These are phyloP conservation scores for Mythimna albipuncta DNA, from an alignment of 2,888 invertebrate species.

Conservation along the genomic window DNA sequence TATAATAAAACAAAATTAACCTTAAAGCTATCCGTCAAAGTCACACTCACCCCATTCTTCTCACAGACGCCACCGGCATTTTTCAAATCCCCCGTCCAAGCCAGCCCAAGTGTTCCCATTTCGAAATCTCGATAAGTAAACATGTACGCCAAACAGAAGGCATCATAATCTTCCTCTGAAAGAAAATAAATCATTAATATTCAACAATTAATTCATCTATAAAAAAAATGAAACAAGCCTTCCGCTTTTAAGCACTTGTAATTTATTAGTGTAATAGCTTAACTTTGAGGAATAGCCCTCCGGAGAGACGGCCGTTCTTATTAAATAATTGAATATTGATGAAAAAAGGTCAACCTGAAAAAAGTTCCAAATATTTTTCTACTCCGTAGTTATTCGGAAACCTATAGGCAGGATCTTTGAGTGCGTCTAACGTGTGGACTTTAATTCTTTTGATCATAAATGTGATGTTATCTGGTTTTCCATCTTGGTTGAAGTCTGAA, in stretches of 20 bases:
- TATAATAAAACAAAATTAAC: slow-evolving; percentile 18
- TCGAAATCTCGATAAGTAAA: slow-evolving; percentile 99
- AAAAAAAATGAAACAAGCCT: slow-evolving; percentile 56
- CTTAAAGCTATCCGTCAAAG: neutral
- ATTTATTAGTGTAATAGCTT: slow-evolving; percentile 71
- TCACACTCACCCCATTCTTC: slow-evolving; percentile 95
- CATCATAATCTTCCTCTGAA: slow-evolving; percentile 98
- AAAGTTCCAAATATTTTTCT: slow-evolving; percentile 99
- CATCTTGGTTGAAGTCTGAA: slow-evolving; percentile 98
- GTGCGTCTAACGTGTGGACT: slow-evolving; percentile 96
- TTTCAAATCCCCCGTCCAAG: slow-evolving; percentile 99
- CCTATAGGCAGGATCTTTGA: slow-evolving; percentile 96
- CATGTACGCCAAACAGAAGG: slow-evolving; percentile 99
- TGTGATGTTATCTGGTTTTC: slow-evolving; percentile 97
- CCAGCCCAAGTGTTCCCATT: slow-evolving; percentile 98
- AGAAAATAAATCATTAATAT: slow-evolving; percentile 72
- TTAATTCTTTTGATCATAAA: slow-evolving; percentile 99
- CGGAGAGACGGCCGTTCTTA: slow-evolving; percentile 59
- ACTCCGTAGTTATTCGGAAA: slow-evolving; percentile 99
- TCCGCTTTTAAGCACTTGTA: slow-evolving; percentile 59
- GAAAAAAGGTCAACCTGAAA: slow-evolving; percentile 93
- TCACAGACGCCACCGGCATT: slow-evolving; percentile 99
- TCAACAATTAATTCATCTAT: slow-evolving; percentile 32
- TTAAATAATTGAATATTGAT: slow-evolving; percentile 65
- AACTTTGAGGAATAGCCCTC: slow-evolving; percentile 65